Percentiles rank a stretch among this genome's conserved stretches.
These are phyloP conservation scores for Tenualosa ilisha DNA, from an alignment of 2,797 vertebrate species.

Conservation along the genomic window DNA sequence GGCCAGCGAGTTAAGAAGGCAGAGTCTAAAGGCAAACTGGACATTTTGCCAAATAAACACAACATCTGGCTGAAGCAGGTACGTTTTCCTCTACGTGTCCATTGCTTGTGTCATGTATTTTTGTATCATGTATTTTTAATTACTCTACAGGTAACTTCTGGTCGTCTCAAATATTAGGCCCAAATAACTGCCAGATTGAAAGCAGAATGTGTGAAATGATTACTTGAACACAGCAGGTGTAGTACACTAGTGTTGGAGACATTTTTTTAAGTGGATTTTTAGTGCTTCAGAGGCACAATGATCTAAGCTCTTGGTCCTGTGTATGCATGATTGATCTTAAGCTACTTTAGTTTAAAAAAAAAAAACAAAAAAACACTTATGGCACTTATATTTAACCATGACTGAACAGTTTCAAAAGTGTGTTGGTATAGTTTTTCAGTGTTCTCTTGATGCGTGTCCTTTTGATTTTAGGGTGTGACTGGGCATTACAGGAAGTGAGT, in stretches of 20 bases:
- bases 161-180: background rate
- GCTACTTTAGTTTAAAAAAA: background rate
- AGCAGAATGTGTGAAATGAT: background rate
- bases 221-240: background rate
- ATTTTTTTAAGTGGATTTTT: background rate
- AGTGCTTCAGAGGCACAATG: background rate
- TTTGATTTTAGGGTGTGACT: constrained; percentile 43
- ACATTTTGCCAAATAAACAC: constrained; percentile 72
- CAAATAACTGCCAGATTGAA: background rate
- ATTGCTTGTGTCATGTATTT: background rate
- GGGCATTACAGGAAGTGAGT: constrained; percentile 48
- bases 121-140: background rate
- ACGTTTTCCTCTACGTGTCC: constrained; percentile 49
- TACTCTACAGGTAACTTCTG: background rate
- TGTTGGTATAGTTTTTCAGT: background rate
- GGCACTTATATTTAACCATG: background rate
- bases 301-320: background rate
- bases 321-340: background rate
- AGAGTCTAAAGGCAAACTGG: constrained; percentile 64
- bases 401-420: background rate
- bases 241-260: background rate
- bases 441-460: background rate
- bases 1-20: constrained; percentile 68
- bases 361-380: no score
- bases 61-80: constrained; percentile 81